Percentiles rank a stretch among this genome's conserved stretches.
These are phyloP conservation scores for Platichthys flesus DNA, from an alignment of 2,113 vertebrate genomes.

Conservation along the genomic window DNA sequence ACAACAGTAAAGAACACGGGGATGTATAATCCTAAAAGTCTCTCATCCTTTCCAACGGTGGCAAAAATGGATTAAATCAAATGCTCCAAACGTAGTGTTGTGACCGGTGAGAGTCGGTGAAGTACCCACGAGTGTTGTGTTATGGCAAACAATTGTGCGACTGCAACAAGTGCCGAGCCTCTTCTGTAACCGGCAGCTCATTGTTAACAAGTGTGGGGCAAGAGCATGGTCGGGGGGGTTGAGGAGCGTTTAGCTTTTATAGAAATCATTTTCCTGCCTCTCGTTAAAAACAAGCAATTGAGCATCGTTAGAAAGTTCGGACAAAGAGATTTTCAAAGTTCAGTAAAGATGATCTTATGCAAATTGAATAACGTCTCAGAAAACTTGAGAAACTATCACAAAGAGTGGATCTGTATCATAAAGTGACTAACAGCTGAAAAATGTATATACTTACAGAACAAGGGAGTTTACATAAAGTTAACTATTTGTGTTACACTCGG, in stretches of 20 bases:
- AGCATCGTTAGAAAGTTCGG: background rate
- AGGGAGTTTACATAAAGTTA: no score
- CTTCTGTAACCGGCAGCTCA: conserved; percentile 31
- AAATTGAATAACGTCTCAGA: no score
- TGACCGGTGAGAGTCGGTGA: conserved; percentile 24
- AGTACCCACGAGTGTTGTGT: conserved; percentile 28
- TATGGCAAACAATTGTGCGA: conserved; percentile 8
- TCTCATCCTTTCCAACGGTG: no score
- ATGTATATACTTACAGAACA: background rate
- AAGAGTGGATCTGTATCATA: background rate
- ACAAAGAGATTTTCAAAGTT: background rate
- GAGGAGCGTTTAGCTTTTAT: background rate
- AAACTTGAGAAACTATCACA: no score
- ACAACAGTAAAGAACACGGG: no score
- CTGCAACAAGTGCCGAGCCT: conserved; percentile 13
- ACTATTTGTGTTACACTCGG: no score
- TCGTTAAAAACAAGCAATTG: conserved; percentile 8
- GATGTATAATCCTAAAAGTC: background rate
- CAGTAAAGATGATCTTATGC: background rate
- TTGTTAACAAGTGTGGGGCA: conserved; percentile 17
- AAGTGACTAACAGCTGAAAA: no score
- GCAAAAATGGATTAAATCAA: conserved; percentile 29
- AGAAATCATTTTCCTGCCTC: conserved; percentile 9
- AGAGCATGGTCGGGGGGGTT: background rate
- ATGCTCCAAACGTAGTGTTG: conserved; percentile 15